Evolutionary conservation across 2,888 invertebrate genomes (phyloP).

Genomic region (Troides aeacus): DNA sequence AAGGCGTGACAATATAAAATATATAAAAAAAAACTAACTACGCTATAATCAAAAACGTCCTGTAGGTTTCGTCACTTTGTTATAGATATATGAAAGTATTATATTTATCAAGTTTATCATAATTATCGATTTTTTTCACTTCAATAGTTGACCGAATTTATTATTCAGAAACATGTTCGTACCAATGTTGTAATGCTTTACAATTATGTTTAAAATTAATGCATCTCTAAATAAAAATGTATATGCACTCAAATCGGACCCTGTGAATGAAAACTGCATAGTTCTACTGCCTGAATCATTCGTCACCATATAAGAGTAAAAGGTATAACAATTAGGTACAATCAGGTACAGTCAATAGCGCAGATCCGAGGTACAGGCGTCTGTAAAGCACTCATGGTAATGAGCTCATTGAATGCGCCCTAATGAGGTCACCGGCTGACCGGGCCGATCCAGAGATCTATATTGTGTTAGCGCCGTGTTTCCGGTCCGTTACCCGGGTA

Average conservation of each 20-base stretch:
- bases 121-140: not conserved
- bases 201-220: too few relatives aligned
- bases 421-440: conserved; percentile 51
- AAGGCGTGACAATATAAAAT: too few relatives aligned
- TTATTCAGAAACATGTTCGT: too few relatives aligned
- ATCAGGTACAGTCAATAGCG: conserved; percentile 27
- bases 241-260: not conserved
- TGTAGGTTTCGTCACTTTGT: too few relatives aligned
- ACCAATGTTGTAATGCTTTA: too few relatives aligned
- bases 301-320: conserved; percentile 11
- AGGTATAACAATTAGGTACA: conserved; percentile 33
- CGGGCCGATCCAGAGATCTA: conserved; percentile 32
- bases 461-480: conserved; percentile 19
- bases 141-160: not conserved
- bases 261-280: not conserved
- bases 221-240: too few relatives aligned
- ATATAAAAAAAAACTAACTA: too few relatives aligned
- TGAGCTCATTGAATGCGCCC: conserved; percentile 53
- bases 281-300: not conserved
- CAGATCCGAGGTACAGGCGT: conserved; percentile 22
- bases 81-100: too few relatives aligned
- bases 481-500: conserved; percentile 8
- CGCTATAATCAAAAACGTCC: too few relatives aligned
- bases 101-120: too few relatives aligned
- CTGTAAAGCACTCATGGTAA: conserved; percentile 52